These are phyloP conservation scores for Pocillopora grandis DNA, from an alignment of 92 coral and sea anemone species.

Conservation along the genomic window DNA sequence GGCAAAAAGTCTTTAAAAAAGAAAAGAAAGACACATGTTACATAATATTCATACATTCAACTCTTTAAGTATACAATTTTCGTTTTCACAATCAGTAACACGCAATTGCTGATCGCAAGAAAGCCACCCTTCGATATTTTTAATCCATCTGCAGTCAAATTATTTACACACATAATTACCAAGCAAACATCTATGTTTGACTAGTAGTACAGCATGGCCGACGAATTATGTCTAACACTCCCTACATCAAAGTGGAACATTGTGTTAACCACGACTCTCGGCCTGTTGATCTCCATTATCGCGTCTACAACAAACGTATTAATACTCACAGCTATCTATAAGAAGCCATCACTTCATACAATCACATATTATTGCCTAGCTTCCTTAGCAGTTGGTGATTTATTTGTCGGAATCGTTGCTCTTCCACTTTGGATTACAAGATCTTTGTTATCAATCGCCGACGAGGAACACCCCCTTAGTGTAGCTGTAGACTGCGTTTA, in stretches of 20 bases:
- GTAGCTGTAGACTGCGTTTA: constrained; percentile 26
- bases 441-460: background rate
- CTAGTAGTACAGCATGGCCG: background rate
- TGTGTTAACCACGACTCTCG: constrained; percentile 15
- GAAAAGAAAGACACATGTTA: too few species aligned
- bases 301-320: constrained; percentile 26
- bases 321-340: constrained; percentile 22
- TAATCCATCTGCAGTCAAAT: too few species aligned
- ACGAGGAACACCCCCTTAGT: constrained; percentile 30
- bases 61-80: too few species aligned
- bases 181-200: background rate
- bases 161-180: background rate
- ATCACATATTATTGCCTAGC: constrained; percentile 35
- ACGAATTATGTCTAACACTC: background rate
- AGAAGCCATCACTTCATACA: constrained; percentile 19
- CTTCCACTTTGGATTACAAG: constrained; percentile 29
- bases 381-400: constrained; percentile 34
- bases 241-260: constrained; percentile 37
- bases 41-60: too few species aligned
- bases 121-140: too few species aligned
- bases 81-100: too few species aligned
- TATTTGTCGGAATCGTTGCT: constrained; percentile 29
- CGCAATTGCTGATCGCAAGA: too few species aligned
- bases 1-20: too few species aligned
- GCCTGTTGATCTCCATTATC: constrained; percentile 14